Base-by-base conservation (phyloP, 2,888 invertebrate genomes). In the Caenorhabditis sp. region DNA sequence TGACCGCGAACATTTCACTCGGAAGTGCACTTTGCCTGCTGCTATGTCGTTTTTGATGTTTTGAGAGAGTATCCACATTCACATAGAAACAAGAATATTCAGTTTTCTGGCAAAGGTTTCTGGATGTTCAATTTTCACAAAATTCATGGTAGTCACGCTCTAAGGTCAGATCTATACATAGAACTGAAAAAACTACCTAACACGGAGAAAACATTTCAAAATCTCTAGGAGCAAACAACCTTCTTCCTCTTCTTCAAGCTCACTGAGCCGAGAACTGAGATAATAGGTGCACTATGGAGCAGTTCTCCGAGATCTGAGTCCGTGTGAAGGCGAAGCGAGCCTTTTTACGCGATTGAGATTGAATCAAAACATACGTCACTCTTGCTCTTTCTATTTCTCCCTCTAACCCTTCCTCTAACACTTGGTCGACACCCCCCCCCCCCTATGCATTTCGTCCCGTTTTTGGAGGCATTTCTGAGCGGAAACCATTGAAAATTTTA, bases 201-300 rank as follows among this genome's bases (percentile, higher is more conserved):
- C n/a, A n/a, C n/a, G n/a, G n/a, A n/a, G n/a, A n/a, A n/a, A n/a
- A n/a, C n/a, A n/a, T n/a, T n/a, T n/a, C n/a, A n/a, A n/a, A n/a
- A n/a, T n/a, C n/a, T n/a, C n/a, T n/a, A n/a, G n/a, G n/a, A n/a
- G n/a, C n/a, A n/a, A n/a, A n/a, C n/a, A n/a, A n/a, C n/a, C n/a
- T n/a, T 35, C 8, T 52, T 13, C 15, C 26, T 62, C 48, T 43
- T 43, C 22, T 22, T 63, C 5, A 53, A 56, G 61, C 62, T 63
- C 63, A 58, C 45, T 70, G 70, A 70, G 59, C 68, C 61, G 61
- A 46, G 48, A 15, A 32, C 8, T 13, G 52, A 58, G 45, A 73
- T 73, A 65, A 73, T 73, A 73, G 72, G 72, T 73, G 72, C 72
- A 73, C 72, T 72, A 43, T 62, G 41, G 52, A n/a, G 59, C 27